These are phyloP conservation scores for Andrena minutula DNA, from an alignment of 2,888 invertebrate species.

Conservation along the genomic window DNA sequence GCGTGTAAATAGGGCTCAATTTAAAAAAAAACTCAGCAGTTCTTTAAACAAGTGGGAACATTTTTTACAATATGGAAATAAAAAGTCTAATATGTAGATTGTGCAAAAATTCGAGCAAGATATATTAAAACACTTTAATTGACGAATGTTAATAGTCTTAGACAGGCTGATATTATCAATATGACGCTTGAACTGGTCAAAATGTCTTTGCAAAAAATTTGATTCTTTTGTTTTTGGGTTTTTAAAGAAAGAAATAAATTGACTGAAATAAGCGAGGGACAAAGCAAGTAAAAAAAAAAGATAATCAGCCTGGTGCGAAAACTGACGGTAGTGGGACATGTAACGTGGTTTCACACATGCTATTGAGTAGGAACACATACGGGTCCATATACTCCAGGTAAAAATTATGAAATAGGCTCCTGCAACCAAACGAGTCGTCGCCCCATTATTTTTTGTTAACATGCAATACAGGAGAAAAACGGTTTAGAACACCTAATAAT, in stretches of 20 bases:
- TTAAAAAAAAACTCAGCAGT: background rate
- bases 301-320: slow-evolving; percentile 84
- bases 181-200: slow-evolving; percentile 74
- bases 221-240: slow-evolving; percentile 19
- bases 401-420: slow-evolving; percentile 85
- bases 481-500: slow-evolving; percentile 53
- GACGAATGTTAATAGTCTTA: slow-evolving; percentile 29
- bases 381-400: slow-evolving; percentile 85
- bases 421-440: slow-evolving; percentile 84
- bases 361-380: slow-evolving; percentile 85
- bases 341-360: slow-evolving; percentile 85
- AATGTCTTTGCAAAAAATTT: slow-evolving; percentile 52
- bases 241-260: slow-evolving; percentile 37
- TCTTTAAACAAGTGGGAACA: slow-evolving; percentile 5
- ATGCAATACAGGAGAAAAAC: slow-evolving; percentile 77
- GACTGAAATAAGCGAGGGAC: slow-evolving; percentile 69
- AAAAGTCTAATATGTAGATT: slow-evolving; percentile 13
- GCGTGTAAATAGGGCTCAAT: slow-evolving; percentile 28
- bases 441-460: slow-evolving; percentile 83
- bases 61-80: slow-evolving; percentile 15
- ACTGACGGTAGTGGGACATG: slow-evolving; percentile 85
- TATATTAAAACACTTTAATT: slow-evolving; percentile 17
- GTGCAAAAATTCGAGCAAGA: background rate
- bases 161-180: slow-evolving; percentile 59
- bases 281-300: slow-evolving; percentile 79